These are phyloP conservation scores for Pogonognathellus flavescens DNA, from an alignment of 1,140 invertebrate genomes.

Conservation along the genomic window DNA sequence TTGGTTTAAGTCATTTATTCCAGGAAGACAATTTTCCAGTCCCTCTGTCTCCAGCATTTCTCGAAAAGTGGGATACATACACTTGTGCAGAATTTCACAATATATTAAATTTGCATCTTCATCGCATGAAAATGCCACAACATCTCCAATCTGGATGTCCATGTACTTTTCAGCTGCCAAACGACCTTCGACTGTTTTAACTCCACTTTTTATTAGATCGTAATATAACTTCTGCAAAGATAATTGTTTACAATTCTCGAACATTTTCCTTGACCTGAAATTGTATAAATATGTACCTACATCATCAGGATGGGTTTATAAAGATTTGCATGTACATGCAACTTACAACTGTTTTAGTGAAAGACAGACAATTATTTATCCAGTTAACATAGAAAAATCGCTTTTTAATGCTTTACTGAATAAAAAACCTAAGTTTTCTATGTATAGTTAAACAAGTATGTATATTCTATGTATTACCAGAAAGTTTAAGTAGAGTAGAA, in stretches of 20 bases:
- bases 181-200: slow-evolving; percentile 12
- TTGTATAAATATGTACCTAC: too few species aligned
- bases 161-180: neutral
- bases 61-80: neutral
- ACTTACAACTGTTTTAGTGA: too few species aligned
- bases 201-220: neutral
- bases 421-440: too few species aligned
- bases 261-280: too few species aligned
- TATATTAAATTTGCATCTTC: neutral
- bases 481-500: too few species aligned
- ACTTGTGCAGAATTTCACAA: neutral
- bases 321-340: too few species aligned
- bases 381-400: too few species aligned
- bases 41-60: slow-evolving; percentile 6
- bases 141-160: neutral
- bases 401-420: too few species aligned
- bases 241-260: neutral
- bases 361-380: too few species aligned
- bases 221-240: neutral
- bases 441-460: too few species aligned
- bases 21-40: slow-evolving; percentile 3
- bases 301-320: too few species aligned
- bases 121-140: neutral
- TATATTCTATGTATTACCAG: too few species aligned
- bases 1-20: neutral